Evolutionary conservation across 2,888 invertebrate species (phyloP), one percentile per base, ranked within the genome.

Genomic region (Caenorhabditis sp.): DNA sequence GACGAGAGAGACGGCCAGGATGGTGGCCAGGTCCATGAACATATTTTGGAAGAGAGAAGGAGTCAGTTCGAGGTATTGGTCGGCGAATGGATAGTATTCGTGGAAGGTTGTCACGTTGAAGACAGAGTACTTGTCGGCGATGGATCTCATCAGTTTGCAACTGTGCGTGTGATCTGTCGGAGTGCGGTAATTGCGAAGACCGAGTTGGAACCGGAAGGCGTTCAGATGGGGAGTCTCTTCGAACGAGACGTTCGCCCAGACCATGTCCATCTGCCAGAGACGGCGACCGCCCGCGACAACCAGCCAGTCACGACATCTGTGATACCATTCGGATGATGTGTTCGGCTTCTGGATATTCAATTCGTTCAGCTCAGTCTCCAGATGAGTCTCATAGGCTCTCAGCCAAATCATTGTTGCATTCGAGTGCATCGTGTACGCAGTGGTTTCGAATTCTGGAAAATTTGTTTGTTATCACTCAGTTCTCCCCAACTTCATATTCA

Each of bases 71-170:
- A 91, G 79, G 67, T 91, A 92, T 84, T 90, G 92, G 85, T 97
- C 97, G 91, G 97, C 97, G 93, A 96, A 97, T 15, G 97, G 96
- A 92, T 97, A 97, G 92, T 96, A 97, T 0, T 97, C 97, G 93
- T 97, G 96, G 92, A 96, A 97, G 2, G 97, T 96, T 26, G 96
- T 96, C 67, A 95, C 96, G 90, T 96, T 96, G 13, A 96, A 92
- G 28, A 2, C 65, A 18, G 79, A 53, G 61, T 83, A 83, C 18
- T 82, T 79, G 1, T 79, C 68, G 0, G 89, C 87, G 20, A 91
- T 88, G 28, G 84, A 61, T 44, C 91, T 68, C 89, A 91, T 90
- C 32, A 91, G 50, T 40, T 88, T 85, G 76, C 91, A 91, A 68
- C 95, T 88, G 71, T 87, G 87, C 9, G 89, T 91, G 58, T 91